A percentile compares a stretch with the other conserved stretches of the same genome.
phyloP scores from a whole-genome alignment of 2,113 vertebrate genomes.

The Danionella cerebrum region DNA sequence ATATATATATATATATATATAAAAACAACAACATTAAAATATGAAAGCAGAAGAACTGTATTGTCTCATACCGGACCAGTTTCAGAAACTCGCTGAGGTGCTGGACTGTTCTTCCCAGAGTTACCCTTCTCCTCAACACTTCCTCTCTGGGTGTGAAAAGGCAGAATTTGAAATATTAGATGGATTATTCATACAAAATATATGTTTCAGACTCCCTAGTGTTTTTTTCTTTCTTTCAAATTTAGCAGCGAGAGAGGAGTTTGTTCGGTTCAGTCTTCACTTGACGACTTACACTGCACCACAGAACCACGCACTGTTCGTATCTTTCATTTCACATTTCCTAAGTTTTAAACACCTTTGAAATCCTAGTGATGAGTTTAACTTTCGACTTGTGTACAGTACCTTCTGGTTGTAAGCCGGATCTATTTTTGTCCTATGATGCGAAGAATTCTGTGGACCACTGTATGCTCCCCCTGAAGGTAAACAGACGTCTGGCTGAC shows the following conservation, averaged over 20 bases:
- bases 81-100: constrained; percentile 43
- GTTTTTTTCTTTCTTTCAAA: too few species aligned
- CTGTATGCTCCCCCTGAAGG: neutral
- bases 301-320: too few species aligned
- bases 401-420: constrained; percentile 50
- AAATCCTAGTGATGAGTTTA: neutral
- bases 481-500: constrained; percentile 51
- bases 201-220: too few species aligned
- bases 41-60: too few species aligned
- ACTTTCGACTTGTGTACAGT: neutral
- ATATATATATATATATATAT: too few species aligned
- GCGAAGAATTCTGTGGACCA: neutral
- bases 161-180: neutral
- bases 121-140: constrained; percentile 52
- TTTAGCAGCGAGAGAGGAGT: too few species aligned
- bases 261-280: too few species aligned
- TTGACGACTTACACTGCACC: too few species aligned
- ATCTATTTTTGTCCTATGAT: constrained; percentile 47
- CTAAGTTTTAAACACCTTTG: too few species aligned
- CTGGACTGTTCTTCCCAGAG: constrained; percentile 45
- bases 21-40: too few species aligned
- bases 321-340: too few species aligned
- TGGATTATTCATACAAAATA: too few species aligned
- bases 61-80: constrained; percentile 32
- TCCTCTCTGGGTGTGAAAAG: constrained; percentile 41